These are phyloP conservation scores for Oryzias woworae DNA, from an alignment of 2,113 vertebrate species.

Conservation along the genomic window DNA sequence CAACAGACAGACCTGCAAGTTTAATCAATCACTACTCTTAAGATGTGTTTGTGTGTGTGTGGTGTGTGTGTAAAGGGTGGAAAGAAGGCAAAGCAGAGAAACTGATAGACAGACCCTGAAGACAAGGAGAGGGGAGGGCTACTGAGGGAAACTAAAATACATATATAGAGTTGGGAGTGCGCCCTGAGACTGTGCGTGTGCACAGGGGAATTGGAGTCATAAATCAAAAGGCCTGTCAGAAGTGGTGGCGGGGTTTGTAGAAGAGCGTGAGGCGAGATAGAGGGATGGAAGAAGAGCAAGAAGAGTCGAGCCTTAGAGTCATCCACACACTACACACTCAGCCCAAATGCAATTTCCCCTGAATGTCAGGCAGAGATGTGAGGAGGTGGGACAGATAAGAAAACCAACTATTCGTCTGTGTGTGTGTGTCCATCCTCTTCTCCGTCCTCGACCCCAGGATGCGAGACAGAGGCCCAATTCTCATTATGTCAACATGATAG, in stretches of 20 bases:
- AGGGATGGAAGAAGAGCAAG: constrained; percentile 41
- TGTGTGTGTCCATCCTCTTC: constrained; percentile 32
- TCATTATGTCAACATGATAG: constrained; percentile 78
- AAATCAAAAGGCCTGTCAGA: constrained; percentile 81
- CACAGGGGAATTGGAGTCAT: constrained; percentile 80
- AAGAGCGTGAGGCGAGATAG: constrained; percentile 56
- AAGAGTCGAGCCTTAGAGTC: constrained; percentile 50
- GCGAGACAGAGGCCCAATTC: constrained; percentile 66
- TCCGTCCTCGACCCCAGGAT: constrained; percentile 65
- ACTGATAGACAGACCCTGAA: constrained; percentile 47
- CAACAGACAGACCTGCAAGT: constrained; percentile 70
- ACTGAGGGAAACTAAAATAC: constrained; percentile 67
- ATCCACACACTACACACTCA: constrained; percentile 63
- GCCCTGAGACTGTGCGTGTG: constrained; percentile 72
- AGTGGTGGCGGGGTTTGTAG: constrained; percentile 57
- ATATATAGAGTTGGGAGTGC: constrained; percentile 76
- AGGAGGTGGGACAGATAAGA: constrained; percentile 77
- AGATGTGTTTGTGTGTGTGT: constrained; percentile 28
- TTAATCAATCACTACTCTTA: constrained; percentile 77
- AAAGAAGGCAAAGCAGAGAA: constrained; percentile 11
- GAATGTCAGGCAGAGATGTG: constrained; percentile 74
- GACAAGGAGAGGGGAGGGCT: constrained; percentile 30
- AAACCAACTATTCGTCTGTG: constrained; percentile 19
- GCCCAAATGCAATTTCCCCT: constrained; percentile 79
- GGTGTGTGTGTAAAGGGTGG: constrained; percentile 6